These are phyloP conservation scores for Drosophila ezoana DNA, from an alignment of 2,888 invertebrate species.

Conservation along the genomic window DNA sequence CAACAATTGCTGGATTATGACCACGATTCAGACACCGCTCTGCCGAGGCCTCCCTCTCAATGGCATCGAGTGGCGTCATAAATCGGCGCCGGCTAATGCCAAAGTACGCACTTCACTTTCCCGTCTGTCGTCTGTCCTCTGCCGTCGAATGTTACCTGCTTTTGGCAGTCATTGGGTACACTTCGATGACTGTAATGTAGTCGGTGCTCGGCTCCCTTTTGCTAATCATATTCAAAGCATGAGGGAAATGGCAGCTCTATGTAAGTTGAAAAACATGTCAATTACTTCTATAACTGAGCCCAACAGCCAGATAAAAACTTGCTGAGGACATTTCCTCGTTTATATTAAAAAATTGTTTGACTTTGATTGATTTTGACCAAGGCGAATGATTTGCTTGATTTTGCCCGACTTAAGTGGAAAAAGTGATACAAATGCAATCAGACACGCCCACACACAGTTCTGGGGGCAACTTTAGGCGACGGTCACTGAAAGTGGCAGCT, in stretches of 20 bases:
- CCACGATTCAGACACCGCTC: constrained; percentile 15
- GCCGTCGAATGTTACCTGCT: constrained; percentile 47
- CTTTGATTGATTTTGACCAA: constrained; percentile 37
- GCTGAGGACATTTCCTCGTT: neutral
- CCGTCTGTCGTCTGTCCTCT: constrained; percentile 21
- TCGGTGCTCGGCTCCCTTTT: constrained; percentile 1
- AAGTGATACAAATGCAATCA: constrained; percentile 18
- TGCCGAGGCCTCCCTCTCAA: constrained; percentile 25
- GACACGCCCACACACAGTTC: constrained; percentile 23
- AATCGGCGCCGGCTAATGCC: constrained; percentile 69
- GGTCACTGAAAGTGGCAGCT: constrained; percentile 34
- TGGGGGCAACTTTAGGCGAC: neutral
- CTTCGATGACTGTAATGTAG: constrained; percentile 11
- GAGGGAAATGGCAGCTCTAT: constrained; percentile 51
- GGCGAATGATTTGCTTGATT: constrained; percentile 37
- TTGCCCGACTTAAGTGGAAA: constrained; percentile 28
- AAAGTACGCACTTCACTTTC: constrained; percentile 57
- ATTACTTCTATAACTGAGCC: constrained; percentile 18
- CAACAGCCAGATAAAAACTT: constrained; percentile 5
- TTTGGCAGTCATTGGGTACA: constrained; percentile 59
- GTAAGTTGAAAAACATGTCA: constrained; percentile 24
- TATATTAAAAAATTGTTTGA: constrained; percentile 12
- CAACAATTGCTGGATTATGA: constrained; percentile 50
- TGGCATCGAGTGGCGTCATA: constrained; percentile 55
- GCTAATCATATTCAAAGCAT: constrained; percentile 7